These are phyloP conservation scores for Thunnus thynnus DNA, from an alignment of 2,113 vertebrate genomes.

Conservation along the genomic window DNA sequence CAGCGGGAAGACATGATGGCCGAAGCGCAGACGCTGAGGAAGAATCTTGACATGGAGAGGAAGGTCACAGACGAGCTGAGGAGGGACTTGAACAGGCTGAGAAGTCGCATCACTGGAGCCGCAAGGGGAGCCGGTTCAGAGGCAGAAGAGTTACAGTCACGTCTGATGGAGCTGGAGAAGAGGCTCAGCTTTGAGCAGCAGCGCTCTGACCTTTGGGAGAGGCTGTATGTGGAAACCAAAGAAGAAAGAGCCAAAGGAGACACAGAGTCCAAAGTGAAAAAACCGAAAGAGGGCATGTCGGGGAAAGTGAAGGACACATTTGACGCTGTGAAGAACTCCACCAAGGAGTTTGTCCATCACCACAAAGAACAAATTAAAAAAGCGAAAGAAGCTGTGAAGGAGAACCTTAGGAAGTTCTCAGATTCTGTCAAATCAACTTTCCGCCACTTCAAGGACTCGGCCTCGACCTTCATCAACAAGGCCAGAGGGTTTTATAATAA, in stretches of 20 bases:
- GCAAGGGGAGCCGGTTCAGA: slow-evolving; percentile 71
- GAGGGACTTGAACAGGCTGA: slow-evolving; percentile 85
- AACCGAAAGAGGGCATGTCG: slow-evolving; percentile 88
- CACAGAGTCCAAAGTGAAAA: slow-evolving; percentile 82
- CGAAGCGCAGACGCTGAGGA: slow-evolving; percentile 88
- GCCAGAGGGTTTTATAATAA: slow-evolving; percentile 81
- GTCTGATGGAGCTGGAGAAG: slow-evolving; percentile 89
- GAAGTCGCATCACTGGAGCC: slow-evolving; percentile 62
- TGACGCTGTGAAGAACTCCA: slow-evolving; percentile 97
- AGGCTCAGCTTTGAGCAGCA: slow-evolving; percentile 95
- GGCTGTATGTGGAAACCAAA: slow-evolving; percentile 94
- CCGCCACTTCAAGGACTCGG: slow-evolving; percentile 93
- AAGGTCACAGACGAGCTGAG: slow-evolving; percentile 84
- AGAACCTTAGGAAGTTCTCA: slow-evolving; percentile 96
- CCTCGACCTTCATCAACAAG: slow-evolving; percentile 90
- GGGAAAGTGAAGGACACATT: slow-evolving; percentile 95
- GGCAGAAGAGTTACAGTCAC: slow-evolving; percentile 82
- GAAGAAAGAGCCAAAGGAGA: slow-evolving; percentile 87
- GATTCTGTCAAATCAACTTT: slow-evolving; percentile 97
- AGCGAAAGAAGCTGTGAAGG: slow-evolving; percentile 97
- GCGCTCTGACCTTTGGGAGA: slow-evolving; percentile 96
- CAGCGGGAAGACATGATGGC: slow-evolving; percentile 88
- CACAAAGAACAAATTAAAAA: slow-evolving; percentile 99
- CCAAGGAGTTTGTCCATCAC: slow-evolving; percentile 96
- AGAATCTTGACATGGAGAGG: slow-evolving; percentile 89